A percentile compares a stretch with the other conserved stretches of the same genome.
These are phyloP conservation scores for Micrastur ruficollis DNA, from an alignment of 2,797 vertebrate genomes.

Conservation along the genomic window DNA sequence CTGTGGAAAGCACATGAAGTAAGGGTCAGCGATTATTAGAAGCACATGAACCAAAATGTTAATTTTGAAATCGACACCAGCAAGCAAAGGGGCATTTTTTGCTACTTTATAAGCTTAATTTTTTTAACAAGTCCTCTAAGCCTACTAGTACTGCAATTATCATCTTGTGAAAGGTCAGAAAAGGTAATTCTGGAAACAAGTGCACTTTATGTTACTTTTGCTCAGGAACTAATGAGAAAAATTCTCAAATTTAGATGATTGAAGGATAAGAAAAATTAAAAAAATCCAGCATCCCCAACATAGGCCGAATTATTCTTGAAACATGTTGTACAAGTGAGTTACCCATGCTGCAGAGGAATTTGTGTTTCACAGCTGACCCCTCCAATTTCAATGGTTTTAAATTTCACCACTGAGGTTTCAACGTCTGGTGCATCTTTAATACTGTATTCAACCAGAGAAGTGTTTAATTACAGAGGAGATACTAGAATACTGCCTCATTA, in stretches of 20 bases:
- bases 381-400: constrained; percentile 63
- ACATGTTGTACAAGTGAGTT: background rate
- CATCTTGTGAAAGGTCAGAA: constrained; percentile 91
- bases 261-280: constrained; percentile 6
- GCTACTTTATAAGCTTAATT: constrained; percentile 86
- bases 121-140: constrained; percentile 81
- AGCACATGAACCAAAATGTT: constrained; percentile 99
- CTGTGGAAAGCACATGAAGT: constrained; percentile 89
- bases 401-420: constrained; percentile 50
- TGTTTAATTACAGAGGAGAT: constrained; percentile 63
- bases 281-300: background rate
- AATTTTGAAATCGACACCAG: constrained; percentile 94
- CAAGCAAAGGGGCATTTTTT: constrained; percentile 79
- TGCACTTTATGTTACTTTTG: constrained; percentile 89
- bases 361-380: constrained; percentile 25
- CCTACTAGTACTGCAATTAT: constrained; percentile 92
- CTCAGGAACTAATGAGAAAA: constrained; percentile 92
- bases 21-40: constrained; percentile 97
- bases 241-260: constrained; percentile 78
- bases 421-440: constrained; percentile 57
- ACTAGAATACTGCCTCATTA: constrained; percentile 67
- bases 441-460: constrained; percentile 30
- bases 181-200: constrained; percentile 94
- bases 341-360: background rate
- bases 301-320: constrained; percentile 33